These are phyloP conservation scores for Lacerta agilis DNA, from an alignment of 2,797 vertebrate genomes.

Conservation along the genomic window DNA sequence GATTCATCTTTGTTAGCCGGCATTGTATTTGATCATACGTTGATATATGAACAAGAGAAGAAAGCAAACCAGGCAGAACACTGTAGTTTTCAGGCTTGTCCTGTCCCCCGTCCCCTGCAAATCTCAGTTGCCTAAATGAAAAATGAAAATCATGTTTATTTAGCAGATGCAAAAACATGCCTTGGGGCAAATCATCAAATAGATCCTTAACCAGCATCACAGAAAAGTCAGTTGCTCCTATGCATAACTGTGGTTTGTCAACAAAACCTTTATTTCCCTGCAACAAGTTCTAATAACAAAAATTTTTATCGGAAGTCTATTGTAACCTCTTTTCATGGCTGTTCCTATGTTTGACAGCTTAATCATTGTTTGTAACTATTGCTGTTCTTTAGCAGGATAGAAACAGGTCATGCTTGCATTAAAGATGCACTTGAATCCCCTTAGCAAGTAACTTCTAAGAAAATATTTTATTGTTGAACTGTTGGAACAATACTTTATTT, in stretches of 20 bases:
- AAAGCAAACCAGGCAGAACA: not conserved
- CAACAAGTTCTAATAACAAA: not conserved
- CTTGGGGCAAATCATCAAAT: not conserved
- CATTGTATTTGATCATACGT: not conserved
- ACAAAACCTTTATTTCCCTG: not conserved
- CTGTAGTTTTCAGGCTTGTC: too few species aligned
- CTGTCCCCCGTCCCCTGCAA: too few species aligned
- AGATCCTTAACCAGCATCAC: not conserved
- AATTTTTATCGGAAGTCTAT: not conserved
- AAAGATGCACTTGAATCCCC: not conserved
- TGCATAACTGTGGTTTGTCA: not conserved
- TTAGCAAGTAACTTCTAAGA: not conserved
- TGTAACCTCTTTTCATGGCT: not conserved
- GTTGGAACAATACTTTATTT: not conserved
- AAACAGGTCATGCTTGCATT: not conserved
- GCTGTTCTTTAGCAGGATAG: not conserved
- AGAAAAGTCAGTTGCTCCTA: not conserved
- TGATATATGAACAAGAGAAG: not conserved
- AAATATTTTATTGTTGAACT: not conserved
- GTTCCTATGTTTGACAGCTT: not conserved
- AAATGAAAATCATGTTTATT: not conserved
- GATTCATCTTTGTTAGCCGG: not conserved
- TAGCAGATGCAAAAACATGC: not conserved
- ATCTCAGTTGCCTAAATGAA: not conserved
- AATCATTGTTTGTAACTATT: not conserved